Conservation (phyloP, 2,113 vertebrate species). For the Prinia subflava region DNA sequence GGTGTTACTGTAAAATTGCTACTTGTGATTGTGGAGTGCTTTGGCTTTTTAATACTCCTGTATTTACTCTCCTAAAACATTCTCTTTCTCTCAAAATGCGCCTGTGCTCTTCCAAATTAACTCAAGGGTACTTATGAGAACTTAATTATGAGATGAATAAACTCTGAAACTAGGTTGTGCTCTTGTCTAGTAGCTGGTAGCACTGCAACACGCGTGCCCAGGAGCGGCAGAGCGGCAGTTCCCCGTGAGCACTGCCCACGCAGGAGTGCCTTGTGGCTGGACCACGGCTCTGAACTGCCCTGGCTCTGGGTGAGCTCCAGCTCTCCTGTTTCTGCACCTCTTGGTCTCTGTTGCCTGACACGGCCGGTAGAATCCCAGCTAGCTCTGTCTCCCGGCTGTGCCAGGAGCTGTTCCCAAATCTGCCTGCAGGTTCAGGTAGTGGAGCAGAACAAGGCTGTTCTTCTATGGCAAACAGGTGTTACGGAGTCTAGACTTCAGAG, state of each 20-base stretch:
- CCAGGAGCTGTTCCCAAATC: too few species aligned
- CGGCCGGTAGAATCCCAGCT: too few species aligned
- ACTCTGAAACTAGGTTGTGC: background rate
- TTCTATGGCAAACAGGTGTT: too few species aligned
- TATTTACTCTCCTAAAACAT: background rate
- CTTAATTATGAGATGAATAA: background rate
- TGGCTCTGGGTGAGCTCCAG: background rate
- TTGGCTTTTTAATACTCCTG: background rate
- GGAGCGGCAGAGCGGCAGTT: background rate
- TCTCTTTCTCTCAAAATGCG: background rate
- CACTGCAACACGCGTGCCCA: accelerated
- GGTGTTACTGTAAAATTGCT: background rate
- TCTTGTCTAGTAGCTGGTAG: background rate
- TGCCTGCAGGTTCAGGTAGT: too few species aligned
- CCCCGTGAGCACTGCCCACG: accelerated
- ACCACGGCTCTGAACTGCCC: background rate
- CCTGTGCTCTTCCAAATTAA: conserved; percentile 6
- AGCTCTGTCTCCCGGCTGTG: too few species aligned
- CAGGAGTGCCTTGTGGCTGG: background rate
- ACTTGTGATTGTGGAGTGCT: background rate
- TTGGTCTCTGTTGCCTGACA: background rate
- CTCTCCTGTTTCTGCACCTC: background rate
- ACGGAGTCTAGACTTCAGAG: too few species aligned
- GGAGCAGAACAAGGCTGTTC: too few species aligned
- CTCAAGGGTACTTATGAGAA: conserved; percentile 11